These are phyloP conservation scores for Ginglymostoma cirratum DNA, from an alignment of 2,113 vertebrate genomes.

Conservation along the genomic window DNA sequence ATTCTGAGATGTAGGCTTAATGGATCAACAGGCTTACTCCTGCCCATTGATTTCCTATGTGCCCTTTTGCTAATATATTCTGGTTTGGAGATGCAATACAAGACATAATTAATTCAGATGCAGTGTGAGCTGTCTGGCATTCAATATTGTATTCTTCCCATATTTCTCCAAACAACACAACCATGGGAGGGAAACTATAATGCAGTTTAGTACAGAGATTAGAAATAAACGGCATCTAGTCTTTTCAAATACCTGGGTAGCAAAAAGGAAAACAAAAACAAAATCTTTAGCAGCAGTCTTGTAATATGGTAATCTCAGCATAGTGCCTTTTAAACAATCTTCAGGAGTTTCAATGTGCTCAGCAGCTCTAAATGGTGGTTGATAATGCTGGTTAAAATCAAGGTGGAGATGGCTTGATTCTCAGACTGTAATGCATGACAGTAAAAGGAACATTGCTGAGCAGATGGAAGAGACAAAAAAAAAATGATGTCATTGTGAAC, in stretches of 20 bases:
- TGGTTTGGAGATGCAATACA: not conserved
- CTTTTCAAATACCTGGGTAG: not conserved
- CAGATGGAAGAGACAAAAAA: not conserved
- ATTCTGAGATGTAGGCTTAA: not conserved
- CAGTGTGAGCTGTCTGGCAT: not conserved
- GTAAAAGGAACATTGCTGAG: not conserved
- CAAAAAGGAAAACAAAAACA: not conserved
- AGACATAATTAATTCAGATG: not conserved
- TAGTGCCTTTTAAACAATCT: not conserved
- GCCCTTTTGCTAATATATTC: not conserved
- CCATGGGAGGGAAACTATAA: not conserved
- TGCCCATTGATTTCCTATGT: not conserved
- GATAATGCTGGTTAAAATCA: too few species aligned
- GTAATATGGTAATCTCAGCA: not conserved
- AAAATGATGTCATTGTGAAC: not conserved
- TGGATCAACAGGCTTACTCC: not conserved
- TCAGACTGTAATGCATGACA: not conserved
- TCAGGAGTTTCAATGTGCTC: not conserved
- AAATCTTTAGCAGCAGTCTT: not conserved
- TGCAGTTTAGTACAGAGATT: not conserved
- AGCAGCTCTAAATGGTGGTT: not conserved
- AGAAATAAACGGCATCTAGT: not conserved
- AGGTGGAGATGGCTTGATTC: not conserved
- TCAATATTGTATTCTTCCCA: not conserved
- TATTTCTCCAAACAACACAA: not conserved